phyloP scores from a whole-genome alignment of 1,140 invertebrate genomes.

The Euura saliciscinereae region DNA sequence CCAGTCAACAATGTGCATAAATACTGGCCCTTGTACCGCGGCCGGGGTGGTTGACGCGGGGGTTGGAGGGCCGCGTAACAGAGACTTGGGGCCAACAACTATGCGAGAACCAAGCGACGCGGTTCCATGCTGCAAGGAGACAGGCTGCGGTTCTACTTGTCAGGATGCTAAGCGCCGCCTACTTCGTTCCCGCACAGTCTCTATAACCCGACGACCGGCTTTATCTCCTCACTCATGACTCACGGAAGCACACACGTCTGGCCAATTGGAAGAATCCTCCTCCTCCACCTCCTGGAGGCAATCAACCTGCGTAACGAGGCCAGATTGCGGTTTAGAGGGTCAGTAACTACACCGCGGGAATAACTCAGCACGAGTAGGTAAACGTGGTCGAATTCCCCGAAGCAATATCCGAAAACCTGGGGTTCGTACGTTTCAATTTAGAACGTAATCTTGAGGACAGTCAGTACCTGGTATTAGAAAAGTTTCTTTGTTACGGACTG shows the following conservation, averaged over 20 bases:
- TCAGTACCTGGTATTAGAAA: conserved; percentile 52
- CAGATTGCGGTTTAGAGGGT: neutral
- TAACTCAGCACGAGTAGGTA: neutral
- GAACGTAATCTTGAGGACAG: conserved; percentile 45
- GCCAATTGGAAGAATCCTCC: neutral
- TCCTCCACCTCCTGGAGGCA: no score
- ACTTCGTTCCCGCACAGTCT: neutral
- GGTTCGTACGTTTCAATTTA: conserved; percentile 52
- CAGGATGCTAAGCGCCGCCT: conserved; percentile 27
- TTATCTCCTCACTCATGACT: no score
- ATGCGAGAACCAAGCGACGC: conserved; percentile 38
- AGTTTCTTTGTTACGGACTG: conserved; percentile 43
- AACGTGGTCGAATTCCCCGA: conserved; percentile 2
- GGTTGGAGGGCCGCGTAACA: conserved; percentile 21
- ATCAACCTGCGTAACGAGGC: neutral
- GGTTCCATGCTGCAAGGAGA: conserved; percentile 50
- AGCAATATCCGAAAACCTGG: conserved; percentile 9
- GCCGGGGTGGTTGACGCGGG: conserved; percentile 30
- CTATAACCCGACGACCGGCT: no score
- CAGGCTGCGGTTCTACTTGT: conserved; percentile 52
- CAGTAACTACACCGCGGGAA: neutral
- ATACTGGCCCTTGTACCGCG: conserved; percentile 54
- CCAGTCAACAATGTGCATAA: conserved; percentile 62
- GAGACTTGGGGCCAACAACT: conserved; percentile 33
- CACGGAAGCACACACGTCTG: neutral